Base-by-base conservation (phyloP, 2,113 vertebrate species). In the Ibidorhyncha struthersii region DNA sequence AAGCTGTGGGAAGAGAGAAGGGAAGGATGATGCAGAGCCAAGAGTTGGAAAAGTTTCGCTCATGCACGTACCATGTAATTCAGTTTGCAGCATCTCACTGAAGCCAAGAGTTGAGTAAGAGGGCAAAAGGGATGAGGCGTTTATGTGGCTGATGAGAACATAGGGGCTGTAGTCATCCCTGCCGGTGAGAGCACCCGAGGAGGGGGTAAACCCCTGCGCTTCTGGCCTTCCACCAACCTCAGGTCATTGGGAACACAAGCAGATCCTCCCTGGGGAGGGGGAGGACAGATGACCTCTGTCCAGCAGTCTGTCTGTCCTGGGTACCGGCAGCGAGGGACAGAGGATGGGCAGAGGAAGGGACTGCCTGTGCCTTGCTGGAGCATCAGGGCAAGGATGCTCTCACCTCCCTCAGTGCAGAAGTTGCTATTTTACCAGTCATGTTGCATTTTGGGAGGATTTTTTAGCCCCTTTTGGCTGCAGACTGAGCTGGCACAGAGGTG, bases 31-130 rank as follows among this genome's bases (percentile, higher is more conserved):
- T 20, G 81, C n/a, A 10, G 72, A 61, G 53, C 40, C 1, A 4
- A 27, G 62, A 56, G 49, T 4, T 34, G 71, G 67, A 23, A 2
- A 63, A 32, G 63, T 32, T 92, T 62, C 2, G 2, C 80, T 70
- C 21, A 0, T 0, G 18, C 40, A 45, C 1, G 0, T 27, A 2
- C 0, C 1, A 1, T 8, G n/a, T 47, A 70, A 32, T 55, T 63
- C 59, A 4, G 53, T 18, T 49, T 55, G 69, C 52, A 40, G 86
- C 69, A 2, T 8, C 67, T 66, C 41, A 1, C 55, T 3, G 22
- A 63, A 67, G 63, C 25, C 55, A 4, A 11, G 55, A 22, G 2
- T 4, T 6, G 36, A 77, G 78, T 29, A 67, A 88, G 83, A 88
- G 65, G 32, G 41, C 25, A 5, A 25, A 45, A 80, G 27, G 80